Base-by-base conservation (phyloP, 2,888 invertebrate species). In the Tachina grossa region DNA sequence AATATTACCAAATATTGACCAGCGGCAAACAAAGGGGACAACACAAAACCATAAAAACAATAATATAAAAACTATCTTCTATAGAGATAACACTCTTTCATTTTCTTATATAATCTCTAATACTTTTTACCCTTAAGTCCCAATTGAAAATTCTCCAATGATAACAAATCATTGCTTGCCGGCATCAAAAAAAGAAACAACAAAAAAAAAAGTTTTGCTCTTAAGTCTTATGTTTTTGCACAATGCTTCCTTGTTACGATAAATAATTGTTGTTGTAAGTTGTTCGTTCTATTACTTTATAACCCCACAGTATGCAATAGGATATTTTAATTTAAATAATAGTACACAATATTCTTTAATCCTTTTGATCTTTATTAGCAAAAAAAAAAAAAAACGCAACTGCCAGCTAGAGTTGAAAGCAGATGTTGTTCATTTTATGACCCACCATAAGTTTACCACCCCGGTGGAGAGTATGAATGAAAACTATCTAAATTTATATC, bases 311-410 rank as follows among this genome's bases (percentile, higher is more conserved):
- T 31, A 31, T 51, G 3, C 6, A 41, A 22, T 11, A 41, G 43
- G 6, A 66, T 31, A 69, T 53, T 53, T 41, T 14, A 14, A 39
- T 72, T 61, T 76, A 45, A 76, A 79, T 53, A 53, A 63, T 71
- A 39, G 47, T 66, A 41, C 76, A 66, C 76, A 39, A 65, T 13
- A 76, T 71, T 51, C 69, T 43, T 10, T 79, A 45, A 71, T 79
- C 71, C 71, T 71, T 61, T 63, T 79, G 10, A 69, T 79, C 71
- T 79, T 45, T 71, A 79, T 63, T 41, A 47, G 57, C 14, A 47
- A 47, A n/a, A n/a, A n/a, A n/a, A n/a, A n/a, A n/a, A n/a, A n/a
- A 14, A 39, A 47, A 39, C 57, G 13, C 19, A 39, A 49, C 5
- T 5, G 2, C 8, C 41, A 61, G 13, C 39, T 8, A 75, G 71